Evolutionary conservation across 2,888 invertebrate genomes (phyloP).

Genomic region (Parnassius apollo): DNA sequence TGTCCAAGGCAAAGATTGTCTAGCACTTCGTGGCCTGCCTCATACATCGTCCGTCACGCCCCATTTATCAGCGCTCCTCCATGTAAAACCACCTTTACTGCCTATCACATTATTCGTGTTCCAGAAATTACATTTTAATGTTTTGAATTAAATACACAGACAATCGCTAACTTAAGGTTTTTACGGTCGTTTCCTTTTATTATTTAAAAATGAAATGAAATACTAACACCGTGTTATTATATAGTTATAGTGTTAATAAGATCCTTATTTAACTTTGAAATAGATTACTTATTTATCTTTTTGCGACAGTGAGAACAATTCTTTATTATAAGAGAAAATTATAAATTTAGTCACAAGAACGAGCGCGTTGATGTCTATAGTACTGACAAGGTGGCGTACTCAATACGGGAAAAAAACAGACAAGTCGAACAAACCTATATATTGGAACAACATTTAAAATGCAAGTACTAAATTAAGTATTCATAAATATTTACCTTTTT

Average conservation of each 20-base stretch:
- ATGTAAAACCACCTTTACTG: constrained; percentile 50
- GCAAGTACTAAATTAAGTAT: constrained; percentile 12
- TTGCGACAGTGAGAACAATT: too few species aligned
- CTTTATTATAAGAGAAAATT: too few species aligned
- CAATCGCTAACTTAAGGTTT: constrained; percentile 11
- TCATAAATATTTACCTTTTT: constrained; percentile 18
- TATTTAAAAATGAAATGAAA: background rate
- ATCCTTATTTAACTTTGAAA: too few species aligned
- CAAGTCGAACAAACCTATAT: constrained; percentile 6
- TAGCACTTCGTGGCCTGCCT: constrained; percentile 61
- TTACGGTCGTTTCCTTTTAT: constrained; percentile 11
- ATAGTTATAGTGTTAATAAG: too few species aligned
- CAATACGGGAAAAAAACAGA: constrained; percentile 3
- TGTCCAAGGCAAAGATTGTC: constrained; percentile 26
- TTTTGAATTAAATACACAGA: constrained; percentile 16
- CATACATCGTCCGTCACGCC: constrained; percentile 63
- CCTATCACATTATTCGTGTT: constrained; percentile 45
- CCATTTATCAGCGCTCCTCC: constrained; percentile 57
- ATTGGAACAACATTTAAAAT: constrained; percentile 11
- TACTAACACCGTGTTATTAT: too few species aligned
- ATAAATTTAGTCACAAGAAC: background rate
- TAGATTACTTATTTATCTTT: too few species aligned
- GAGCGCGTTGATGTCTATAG: constrained; percentile 48
- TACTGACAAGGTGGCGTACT: constrained; percentile 21
- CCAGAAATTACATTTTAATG: constrained; percentile 32